A percentile compares a stretch with the other conserved stretches of the same genome.
These are phyloP conservation scores for Amyelois transitella DNA, from an alignment of 1,140 invertebrate species.

Conservation along the genomic window DNA sequence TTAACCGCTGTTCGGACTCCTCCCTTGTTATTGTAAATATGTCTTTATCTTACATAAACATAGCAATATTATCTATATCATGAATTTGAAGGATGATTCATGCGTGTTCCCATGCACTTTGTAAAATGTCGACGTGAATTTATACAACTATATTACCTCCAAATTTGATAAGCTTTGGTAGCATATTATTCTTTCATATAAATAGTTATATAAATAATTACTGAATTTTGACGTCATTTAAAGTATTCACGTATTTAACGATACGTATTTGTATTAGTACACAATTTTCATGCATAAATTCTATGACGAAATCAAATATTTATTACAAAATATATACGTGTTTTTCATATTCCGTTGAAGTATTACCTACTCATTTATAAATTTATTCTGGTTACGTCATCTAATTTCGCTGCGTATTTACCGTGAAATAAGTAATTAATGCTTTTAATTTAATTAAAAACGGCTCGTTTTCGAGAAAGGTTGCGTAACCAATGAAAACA, in stretches of 20 bases:
- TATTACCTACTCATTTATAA: background rate
- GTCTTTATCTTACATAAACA: constrained; percentile 36
- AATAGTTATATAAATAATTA: background rate
- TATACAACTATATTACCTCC: background rate
- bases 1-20: constrained; percentile 61
- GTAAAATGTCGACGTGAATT: too few relatives aligned
- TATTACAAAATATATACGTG: background rate
- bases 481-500: too few relatives aligned
- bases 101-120: too few relatives aligned
- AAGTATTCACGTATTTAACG: background rate
- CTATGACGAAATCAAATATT: background rate
- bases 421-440: background rate
- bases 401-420: background rate
- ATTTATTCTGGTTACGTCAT: background rate
- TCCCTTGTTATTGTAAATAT: constrained; percentile 54
- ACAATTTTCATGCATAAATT: background rate
- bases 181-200: background rate
- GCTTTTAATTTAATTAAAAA: background rate
- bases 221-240: background rate
- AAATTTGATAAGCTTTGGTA: background rate
- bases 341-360: background rate
- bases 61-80: background rate
- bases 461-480: background rate
- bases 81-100: background rate
- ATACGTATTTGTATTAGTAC: background rate